Evolutionary conservation across 2,113 vertebrate genomes (phyloP).

Genomic region (Phoxinus phoxinus): DNA sequence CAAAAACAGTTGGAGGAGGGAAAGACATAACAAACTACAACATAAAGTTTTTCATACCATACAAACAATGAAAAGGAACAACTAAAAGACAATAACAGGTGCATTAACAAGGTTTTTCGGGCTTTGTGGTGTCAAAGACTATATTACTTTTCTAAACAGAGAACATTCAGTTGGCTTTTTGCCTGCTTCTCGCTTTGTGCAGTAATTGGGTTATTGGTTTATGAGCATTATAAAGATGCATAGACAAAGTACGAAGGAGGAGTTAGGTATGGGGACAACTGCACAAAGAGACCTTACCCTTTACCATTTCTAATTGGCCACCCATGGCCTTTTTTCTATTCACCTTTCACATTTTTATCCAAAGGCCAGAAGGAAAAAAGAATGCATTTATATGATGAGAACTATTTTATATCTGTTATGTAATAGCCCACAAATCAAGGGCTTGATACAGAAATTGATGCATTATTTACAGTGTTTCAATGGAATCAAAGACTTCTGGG

Average conservation of each 20-base stretch:
- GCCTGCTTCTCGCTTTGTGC: conserved; percentile 42
- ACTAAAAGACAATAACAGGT: conserved; percentile 12
- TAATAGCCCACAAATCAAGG: background rate
- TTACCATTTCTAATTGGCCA: conserved; percentile 60
- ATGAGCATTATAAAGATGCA: conserved; percentile 55
- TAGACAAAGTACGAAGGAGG: conserved; percentile 51
- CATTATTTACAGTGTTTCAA: background rate
- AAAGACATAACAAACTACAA: background rate
- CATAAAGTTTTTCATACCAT: background rate
- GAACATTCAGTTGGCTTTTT: conserved; percentile 29
- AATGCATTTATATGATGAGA: conserved; percentile 6
- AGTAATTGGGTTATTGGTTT: conserved; percentile 57
- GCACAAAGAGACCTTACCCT: conserved; percentile 54
- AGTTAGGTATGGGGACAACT: conserved; percentile 45
- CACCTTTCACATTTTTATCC: conserved; percentile 58
- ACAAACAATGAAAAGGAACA: background rate
- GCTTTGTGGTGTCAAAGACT: conserved; percentile 18
- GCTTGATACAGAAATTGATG: background rate
- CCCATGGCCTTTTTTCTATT: conserved; percentile 54
- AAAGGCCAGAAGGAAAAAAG: conserved; percentile 34
- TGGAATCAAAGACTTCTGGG: conserved; percentile 39
- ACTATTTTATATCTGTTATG: background rate
- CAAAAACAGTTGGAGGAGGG: background rate
- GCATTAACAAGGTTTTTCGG: conserved; percentile 1
- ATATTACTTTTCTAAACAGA: conserved; percentile 42